A percentile compares a stretch with the other conserved stretches of the same genome.
These are phyloP conservation scores for Eleutherodactylus coqui DNA, from an alignment of 2,797 vertebrate species.

Conservation along the genomic window DNA sequence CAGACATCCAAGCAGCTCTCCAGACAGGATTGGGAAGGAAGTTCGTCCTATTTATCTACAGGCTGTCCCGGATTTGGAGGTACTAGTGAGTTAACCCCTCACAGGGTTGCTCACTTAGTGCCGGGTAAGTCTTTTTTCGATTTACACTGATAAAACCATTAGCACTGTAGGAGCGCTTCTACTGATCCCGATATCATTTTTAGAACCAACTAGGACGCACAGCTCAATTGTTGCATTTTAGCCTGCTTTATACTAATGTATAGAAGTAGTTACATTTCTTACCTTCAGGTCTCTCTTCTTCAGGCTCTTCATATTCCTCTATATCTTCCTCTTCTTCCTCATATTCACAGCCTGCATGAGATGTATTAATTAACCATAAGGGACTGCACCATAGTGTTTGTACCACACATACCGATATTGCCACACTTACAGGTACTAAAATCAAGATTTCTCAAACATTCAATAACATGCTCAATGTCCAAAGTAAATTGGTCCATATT, in stretches of 20 bases:
- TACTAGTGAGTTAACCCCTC: too few species aligned
- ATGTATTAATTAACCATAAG: background rate
- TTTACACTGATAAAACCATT: too few species aligned
- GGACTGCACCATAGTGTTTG: background rate
- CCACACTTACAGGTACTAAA: conserved; percentile 78
- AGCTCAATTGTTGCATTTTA: background rate
- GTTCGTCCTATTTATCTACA: too few species aligned
- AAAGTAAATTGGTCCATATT: conserved; percentile 93
- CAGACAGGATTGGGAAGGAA: too few species aligned
- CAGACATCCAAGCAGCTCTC: too few species aligned
- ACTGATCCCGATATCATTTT: too few species aligned
- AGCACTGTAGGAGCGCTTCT: too few species aligned
- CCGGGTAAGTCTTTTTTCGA: too few species aligned
- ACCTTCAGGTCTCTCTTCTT: conserved; percentile 71
- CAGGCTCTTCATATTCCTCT: conserved; percentile 66
- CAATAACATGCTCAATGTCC: conserved; percentile 81
- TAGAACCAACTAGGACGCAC: too few species aligned
- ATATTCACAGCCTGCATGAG: conserved; percentile 73
- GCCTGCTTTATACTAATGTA: background rate
- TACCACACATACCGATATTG: too few species aligned
- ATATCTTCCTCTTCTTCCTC: conserved; percentile 76
- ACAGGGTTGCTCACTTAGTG: too few species aligned
- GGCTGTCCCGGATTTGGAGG: too few species aligned
- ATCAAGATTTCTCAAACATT: conserved; percentile 81
- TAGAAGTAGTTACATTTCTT: conserved; percentile 44